Evolutionary conservation across 2,797 vertebrate genomes (phyloP), one percentile per base, ranked within the genome.

Genomic region (Poecilia wingei): DNA sequence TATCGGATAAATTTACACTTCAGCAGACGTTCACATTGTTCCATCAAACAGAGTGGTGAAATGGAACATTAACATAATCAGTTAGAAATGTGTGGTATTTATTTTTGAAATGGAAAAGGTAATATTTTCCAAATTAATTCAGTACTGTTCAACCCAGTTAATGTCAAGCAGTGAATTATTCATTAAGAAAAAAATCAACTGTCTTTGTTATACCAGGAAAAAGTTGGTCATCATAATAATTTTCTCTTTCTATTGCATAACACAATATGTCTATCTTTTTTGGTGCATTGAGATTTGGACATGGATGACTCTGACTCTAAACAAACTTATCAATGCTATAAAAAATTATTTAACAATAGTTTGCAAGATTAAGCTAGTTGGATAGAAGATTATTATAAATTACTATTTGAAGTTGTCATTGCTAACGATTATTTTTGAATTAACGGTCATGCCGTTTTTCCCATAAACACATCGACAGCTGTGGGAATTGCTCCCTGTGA

Each of bases 401-500:
- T 5, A 14, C 55, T 61, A 33, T 6, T 61, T 61, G 13, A 31
- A 14, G n/a, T 59, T 31, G 28, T 14, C 28, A 16, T 31, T 61
- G 4, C 57, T 33, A 31, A 18, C 1, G 0, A 9, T 61, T 16
- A 25, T 59, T 59, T 4, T 59, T 61, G 5, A 31, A 61, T 61
- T 31, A 85, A 84, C 86, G 87, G 41, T 28, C 79, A 41, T 77
- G 72, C 68, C 88, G 88, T 86, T 59, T 41, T 59, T 31, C 13
- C 13, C 13, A 59, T 31, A 13, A 59, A 28, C 28, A 31, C n/a
- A 31, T 28, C 12, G 53, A 28, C 9, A 5, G 53, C 1, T 10
- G 85, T 88, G 87, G 89, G 16, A 49, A 76, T 64, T 72, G 82
- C 78, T 76, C 74, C 88, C 81, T 47, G 83, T 88, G 90, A 81